These are phyloP conservation scores for Hyperoplus lanceolatus DNA, from an alignment of 2,797 vertebrate species.

Conservation along the genomic window DNA sequence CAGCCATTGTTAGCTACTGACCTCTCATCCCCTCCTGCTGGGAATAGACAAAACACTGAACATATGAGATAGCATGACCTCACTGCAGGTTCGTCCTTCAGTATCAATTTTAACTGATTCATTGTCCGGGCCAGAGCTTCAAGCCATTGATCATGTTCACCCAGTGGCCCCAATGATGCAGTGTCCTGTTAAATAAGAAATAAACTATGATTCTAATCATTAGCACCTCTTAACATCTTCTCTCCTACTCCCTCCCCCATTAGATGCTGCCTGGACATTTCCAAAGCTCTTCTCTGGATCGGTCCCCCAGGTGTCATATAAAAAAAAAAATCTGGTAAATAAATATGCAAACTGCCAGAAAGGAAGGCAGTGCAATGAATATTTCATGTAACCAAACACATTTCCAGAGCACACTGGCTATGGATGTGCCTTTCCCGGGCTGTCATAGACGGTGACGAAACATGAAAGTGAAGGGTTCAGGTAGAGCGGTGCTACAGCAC, in stretches of 20 bases:
- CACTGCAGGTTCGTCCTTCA: conserved; percentile 79
- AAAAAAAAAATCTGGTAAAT: conserved; percentile 46
- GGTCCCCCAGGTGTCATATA: conserved; percentile 45
- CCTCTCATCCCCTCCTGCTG: conserved; percentile 52
- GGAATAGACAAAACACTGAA: conserved; percentile 59
- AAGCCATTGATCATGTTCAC: conserved; percentile 76
- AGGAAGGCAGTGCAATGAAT: conserved; percentile 72
- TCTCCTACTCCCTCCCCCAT: conserved; percentile 21
- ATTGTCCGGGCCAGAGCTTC: conserved; percentile 65
- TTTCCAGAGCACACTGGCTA: conserved; percentile 66
- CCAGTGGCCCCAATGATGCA: conserved; percentile 62
- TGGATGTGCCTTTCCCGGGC: conserved; percentile 51
- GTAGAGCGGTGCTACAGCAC: conserved; percentile 44
- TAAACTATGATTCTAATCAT: conserved; percentile 69
- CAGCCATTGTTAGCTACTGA: conserved; percentile 20
- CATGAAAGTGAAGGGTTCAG: conserved; percentile 76
- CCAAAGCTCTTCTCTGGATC: conserved; percentile 29
- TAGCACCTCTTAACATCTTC: conserved; percentile 61
- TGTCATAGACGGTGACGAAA: conserved; percentile 70
- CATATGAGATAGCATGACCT: conserved; percentile 81
- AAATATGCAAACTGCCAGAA: conserved; percentile 62
- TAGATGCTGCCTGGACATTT: conserved; percentile 37
- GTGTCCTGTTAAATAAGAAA: conserved; percentile 77
- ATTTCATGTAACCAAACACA: conserved; percentile 81
- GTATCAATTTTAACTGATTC: conserved; percentile 76